Evolutionary conservation across 1,140 invertebrate genomes (phyloP).

Genomic region (Homalodisca vitripennis): DNA sequence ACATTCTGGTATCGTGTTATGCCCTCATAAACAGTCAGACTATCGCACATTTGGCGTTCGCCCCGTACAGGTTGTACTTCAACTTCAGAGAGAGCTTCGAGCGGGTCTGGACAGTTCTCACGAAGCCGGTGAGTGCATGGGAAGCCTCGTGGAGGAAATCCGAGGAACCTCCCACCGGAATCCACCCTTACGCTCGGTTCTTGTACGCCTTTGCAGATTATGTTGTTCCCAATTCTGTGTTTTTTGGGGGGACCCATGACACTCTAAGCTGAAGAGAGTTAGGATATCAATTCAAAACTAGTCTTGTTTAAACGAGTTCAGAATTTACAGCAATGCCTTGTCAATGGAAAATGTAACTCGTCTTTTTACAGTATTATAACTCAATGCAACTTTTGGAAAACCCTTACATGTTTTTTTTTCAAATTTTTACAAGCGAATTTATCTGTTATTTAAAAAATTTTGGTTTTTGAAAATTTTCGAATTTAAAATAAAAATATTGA

Average conservation of each 20-base stretch:
- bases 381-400: no score
- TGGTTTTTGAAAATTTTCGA: no score
- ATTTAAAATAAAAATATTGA: no score
- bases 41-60: constrained; percentile 80
- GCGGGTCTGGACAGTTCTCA: constrained; percentile 36
- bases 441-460: no score
- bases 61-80: constrained; percentile 66
- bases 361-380: no score
- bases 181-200: constrained; percentile 84
- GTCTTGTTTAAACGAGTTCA: no score
- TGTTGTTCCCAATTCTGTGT: constrained; percentile 31
- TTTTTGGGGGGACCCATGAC: neutral
- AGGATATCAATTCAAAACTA: no score
- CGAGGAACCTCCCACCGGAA: constrained; percentile 53
- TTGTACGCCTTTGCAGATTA: constrained; percentile 56
- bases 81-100: constrained; percentile 48
- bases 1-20: constrained; percentile 92
- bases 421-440: no score
- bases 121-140: constrained; percentile 32
- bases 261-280: neutral
- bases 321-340: no score
- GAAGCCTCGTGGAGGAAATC: constrained; percentile 46
- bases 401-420: no score
- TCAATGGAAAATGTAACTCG: no score
- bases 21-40: constrained; percentile 82